A percentile compares a stretch with the other conserved stretches of the same genome.
Conservation (phyloP, 2,113 vertebrate species). For the Callopanchax toddi region DNA sequence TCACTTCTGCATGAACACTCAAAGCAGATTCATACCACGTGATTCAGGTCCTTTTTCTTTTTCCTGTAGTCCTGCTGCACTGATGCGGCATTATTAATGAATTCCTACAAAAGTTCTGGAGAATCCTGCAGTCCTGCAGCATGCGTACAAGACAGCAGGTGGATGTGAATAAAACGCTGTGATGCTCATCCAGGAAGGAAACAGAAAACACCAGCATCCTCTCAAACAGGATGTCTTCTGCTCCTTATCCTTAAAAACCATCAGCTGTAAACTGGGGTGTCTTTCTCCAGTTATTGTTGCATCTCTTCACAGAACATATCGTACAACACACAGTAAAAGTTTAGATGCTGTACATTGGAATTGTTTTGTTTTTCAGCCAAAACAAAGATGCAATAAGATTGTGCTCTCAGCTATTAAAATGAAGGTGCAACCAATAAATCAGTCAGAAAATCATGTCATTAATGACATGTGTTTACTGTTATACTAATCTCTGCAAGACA, state of each 20-base stretch:
- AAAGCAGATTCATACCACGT: constrained; percentile 3
- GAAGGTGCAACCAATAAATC: too few species aligned
- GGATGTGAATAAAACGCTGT: constrained; percentile 1
- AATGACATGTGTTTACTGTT: too few species aligned
- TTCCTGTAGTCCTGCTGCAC: constrained; percentile 18
- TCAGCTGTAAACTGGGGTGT: too few species aligned
- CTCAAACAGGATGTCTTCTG: neutral
- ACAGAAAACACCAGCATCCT: neutral
- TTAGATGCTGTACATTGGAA: too few species aligned
- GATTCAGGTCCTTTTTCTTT: constrained; percentile 2
- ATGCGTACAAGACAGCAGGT: neutral
- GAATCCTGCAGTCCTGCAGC: constrained; percentile 27
- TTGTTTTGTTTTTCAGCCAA: too few species aligned
- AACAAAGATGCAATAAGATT: too few species aligned
- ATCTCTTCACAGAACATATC: too few species aligned
- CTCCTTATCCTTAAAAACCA: neutral
- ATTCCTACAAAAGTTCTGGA: constrained; percentile 36
- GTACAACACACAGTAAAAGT: too few species aligned
- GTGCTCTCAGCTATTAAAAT: too few species aligned
- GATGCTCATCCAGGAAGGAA: constrained; percentile 2
- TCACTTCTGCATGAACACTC: neutral
- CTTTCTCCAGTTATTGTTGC: too few species aligned
- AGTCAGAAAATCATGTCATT: too few species aligned
- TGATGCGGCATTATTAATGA: constrained; percentile 24
- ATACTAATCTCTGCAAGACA: too few species aligned